A percentile compares a stretch with the other conserved stretches of the same genome.
phyloP scores from a whole-genome alignment of 2,797 vertebrate genomes.

The Tapirus indicus region DNA sequence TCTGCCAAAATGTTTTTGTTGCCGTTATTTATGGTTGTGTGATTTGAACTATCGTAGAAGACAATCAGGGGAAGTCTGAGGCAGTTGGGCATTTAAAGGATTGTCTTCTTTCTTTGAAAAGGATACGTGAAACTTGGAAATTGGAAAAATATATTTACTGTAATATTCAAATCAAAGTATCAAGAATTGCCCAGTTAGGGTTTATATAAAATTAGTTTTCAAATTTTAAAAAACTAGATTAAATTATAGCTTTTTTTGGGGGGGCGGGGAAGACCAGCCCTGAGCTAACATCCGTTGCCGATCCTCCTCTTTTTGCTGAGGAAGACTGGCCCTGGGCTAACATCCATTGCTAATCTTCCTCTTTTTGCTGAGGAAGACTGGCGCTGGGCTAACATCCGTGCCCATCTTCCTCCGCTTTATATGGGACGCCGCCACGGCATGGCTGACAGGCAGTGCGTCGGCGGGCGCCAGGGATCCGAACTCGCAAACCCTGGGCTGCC shows the following conservation, averaged over 20 bases:
- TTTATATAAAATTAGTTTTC: conserved; percentile 46
- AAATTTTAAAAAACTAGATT: conserved; percentile 29
- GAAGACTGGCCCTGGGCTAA: no score
- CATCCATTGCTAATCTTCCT: no score
- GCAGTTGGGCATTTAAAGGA: conserved; percentile 33
- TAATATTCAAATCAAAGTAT: conserved; percentile 12
- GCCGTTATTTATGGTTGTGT: background rate
- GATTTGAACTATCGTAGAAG: background rate
- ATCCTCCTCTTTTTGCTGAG: no score
- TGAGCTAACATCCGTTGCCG: no score
- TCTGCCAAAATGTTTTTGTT: background rate
- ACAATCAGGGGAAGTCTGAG: background rate
- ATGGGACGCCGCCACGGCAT: no score
- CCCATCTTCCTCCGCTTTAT: no score
- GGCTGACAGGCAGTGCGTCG: no score
- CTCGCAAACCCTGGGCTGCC: no score
- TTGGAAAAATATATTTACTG: conserved; percentile 1
- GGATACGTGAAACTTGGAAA: background rate
- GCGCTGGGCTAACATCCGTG: no score
- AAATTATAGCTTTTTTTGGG: background rate
- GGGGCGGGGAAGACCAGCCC: no score
- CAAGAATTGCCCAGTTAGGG: background rate
- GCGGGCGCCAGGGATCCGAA: no score
- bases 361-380: no score
- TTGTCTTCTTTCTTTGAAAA: conserved; percentile 40